A percentile compares a stretch with the other conserved stretches of the same genome.
These are phyloP conservation scores for Euzophera pinguis DNA, from an alignment of 2,888 invertebrate genomes.

Conservation along the genomic window DNA sequence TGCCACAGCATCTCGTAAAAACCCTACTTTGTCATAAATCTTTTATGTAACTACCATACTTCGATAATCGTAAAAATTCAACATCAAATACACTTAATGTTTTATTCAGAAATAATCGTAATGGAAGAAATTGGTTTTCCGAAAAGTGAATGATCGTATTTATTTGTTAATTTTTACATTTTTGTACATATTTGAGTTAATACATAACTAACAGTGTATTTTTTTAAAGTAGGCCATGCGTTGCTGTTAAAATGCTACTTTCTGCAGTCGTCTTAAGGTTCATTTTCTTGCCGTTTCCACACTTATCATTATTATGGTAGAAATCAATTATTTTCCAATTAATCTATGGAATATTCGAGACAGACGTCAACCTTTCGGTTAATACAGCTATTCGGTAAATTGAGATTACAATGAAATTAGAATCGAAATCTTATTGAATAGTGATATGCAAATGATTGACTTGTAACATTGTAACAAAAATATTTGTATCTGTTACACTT, in stretches of 20 bases:
- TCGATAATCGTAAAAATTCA: slow-evolving; percentile 8
- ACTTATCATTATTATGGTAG: slow-evolving; percentile 30
- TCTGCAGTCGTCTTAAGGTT: slow-evolving; percentile 21
- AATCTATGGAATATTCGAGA: slow-evolving; percentile 21
- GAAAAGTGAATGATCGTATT: background rate
- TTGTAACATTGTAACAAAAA: no score
- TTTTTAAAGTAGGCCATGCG: background rate
- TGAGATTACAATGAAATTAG: no score
- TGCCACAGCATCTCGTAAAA: slow-evolving; percentile 5
- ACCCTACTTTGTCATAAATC: background rate
- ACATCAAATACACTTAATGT: background rate
- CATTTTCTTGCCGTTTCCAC: slow-evolving; percentile 22
- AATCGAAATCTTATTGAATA: no score
- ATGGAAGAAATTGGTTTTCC: background rate
- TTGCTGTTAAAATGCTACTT: slow-evolving; percentile 13
- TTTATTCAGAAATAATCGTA: background rate
- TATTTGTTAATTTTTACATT: no score
- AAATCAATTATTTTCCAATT: slow-evolving; percentile 62
- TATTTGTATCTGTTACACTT: no score
- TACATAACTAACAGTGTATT: no score
- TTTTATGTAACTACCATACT: slow-evolving; percentile 10
- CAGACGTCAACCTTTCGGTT: background rate
- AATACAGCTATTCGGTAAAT: background rate
- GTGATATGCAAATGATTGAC: background rate
- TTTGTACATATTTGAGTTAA: no score